A percentile compares a stretch with the other conserved stretches of the same genome.
These are phyloP conservation scores for Sminthurinus signatus DNA, from an alignment of 1,140 invertebrate genomes.

Conservation along the genomic window DNA sequence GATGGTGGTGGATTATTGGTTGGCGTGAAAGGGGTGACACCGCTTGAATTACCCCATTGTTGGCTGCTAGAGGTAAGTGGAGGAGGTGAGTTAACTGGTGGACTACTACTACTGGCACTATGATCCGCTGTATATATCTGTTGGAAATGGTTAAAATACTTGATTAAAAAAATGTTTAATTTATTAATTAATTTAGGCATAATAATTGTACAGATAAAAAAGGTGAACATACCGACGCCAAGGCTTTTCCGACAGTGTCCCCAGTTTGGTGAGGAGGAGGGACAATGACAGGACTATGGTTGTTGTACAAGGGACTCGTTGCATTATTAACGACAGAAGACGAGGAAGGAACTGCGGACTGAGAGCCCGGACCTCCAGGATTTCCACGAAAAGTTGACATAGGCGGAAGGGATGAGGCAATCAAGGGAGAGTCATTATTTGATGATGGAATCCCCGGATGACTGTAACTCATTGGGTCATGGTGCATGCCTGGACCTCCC, in stretches of 20 bases:
- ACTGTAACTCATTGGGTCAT: conserved; percentile 40
- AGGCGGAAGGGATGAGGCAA: conserved; percentile 73
- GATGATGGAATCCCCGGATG: conserved; percentile 52
- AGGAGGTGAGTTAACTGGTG: conserved; percentile 71
- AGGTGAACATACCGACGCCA: conserved; percentile 62
- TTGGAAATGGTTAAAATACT: conserved; percentile 41
- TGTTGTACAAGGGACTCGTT: conserved; percentile 51
- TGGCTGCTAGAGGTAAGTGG: conserved; percentile 54
- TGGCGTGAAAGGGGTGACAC: conserved; percentile 37
- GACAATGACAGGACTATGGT: conserved; percentile 44
- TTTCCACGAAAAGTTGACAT: conserved; percentile 82
- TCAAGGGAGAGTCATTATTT: conserved; percentile 49
- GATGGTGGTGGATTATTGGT: conserved; percentile 51
- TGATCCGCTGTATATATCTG: conserved; percentile 84
- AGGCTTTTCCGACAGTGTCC: conserved; percentile 69
- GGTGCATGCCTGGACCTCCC: conserved; percentile 45
- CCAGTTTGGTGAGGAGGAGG: conserved; percentile 52
- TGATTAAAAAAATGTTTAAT: no score
- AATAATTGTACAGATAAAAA: no score
- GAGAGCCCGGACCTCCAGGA: conserved; percentile 50
- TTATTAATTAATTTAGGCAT: no score
- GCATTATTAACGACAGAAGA: conserved; percentile 45
- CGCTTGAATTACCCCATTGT: conserved; percentile 36
- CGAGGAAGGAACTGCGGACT: conserved; percentile 51
- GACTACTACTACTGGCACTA: conserved; percentile 82